phyloP scores from a whole-genome alignment of 2,888 invertebrate species.

The Melanchra persicariae region DNA sequence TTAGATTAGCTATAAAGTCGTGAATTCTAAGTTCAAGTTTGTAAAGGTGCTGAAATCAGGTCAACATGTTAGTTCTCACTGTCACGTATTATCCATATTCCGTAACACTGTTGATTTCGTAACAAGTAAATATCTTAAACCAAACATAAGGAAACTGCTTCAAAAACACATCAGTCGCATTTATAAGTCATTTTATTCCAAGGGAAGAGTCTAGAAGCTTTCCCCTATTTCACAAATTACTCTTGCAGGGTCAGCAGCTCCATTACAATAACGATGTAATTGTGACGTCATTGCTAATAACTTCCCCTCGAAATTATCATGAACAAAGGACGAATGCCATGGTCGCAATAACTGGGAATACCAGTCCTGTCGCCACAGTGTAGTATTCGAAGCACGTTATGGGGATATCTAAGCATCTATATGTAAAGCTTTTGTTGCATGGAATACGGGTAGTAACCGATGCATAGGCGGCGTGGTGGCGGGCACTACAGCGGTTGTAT shows the following conservation, averaged over 20 bases:
- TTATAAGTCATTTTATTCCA: constrained; percentile 1
- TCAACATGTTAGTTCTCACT: too few species aligned
- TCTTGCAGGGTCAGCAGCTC: constrained; percentile 22
- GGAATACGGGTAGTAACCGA: constrained; percentile 1
- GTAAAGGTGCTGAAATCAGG: too few species aligned
- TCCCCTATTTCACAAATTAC: constrained; percentile 6
- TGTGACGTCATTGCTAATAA: constrained; percentile 63
- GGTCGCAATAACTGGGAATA: constrained; percentile 64
- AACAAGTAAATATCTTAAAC: neutral
- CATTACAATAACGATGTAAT: constrained; percentile 39
- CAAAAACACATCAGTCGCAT: neutral
- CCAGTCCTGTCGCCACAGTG: constrained; percentile 47
- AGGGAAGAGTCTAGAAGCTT: neutral
- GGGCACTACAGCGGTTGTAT: neutral
- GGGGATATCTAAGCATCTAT: constrained; percentile 22
- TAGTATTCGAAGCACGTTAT: constrained; percentile 63
- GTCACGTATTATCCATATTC: neutral
- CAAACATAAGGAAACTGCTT: neutral
- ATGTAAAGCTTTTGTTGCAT: constrained; percentile 34
- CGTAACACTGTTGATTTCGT: neutral
- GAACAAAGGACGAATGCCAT: constrained; percentile 67
- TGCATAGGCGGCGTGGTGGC: constrained; percentile 36
- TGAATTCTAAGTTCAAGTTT: too few species aligned
- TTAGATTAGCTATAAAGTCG: too few species aligned
- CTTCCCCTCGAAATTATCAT: constrained; percentile 58